phyloP scores from a whole-genome alignment of 2,888 invertebrate species.

The Sphaeridia pumilis region DNA sequence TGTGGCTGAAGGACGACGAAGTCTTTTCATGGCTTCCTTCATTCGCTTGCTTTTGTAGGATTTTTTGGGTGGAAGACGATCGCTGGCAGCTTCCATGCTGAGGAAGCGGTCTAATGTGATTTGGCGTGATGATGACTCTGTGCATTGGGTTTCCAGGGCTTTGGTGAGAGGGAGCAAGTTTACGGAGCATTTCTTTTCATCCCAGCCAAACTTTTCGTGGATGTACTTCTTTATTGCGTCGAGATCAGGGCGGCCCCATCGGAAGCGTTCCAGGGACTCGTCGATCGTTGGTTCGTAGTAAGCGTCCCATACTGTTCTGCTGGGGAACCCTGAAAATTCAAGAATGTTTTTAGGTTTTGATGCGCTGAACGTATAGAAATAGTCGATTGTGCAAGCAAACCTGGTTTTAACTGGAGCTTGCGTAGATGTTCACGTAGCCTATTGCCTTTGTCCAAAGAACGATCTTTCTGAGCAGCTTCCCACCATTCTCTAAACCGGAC shows the following conservation, averaged over 20 bases:
- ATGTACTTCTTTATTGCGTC: slow-evolving; percentile 66
- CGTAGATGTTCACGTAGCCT: slow-evolving; percentile 64
- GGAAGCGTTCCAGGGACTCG: slow-evolving; percentile 66
- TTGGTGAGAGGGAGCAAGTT: slow-evolving; percentile 74
- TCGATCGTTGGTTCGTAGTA: slow-evolving; percentile 81
- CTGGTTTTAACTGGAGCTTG: slow-evolving; percentile 60
- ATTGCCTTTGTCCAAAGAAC: slow-evolving; percentile 47
- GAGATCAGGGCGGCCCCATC: slow-evolving; percentile 78
- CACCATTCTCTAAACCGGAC: slow-evolving; percentile 69
- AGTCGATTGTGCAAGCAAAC: too few species aligned
- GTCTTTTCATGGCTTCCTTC: slow-evolving; percentile 30
- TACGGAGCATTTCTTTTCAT: slow-evolving; percentile 68
- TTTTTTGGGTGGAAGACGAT: slow-evolving; percentile 13
- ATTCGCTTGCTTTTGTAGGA: slow-evolving; percentile 31
- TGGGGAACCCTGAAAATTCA: slow-evolving; percentile 53
- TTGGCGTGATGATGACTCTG: slow-evolving; percentile 25
- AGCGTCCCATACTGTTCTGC: slow-evolving; percentile 65
- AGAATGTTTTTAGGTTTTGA: too few species aligned
- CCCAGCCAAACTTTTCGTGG: slow-evolving; percentile 81
- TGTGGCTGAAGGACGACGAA: slow-evolving; percentile 15
- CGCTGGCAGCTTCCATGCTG: slow-evolving; percentile 13
- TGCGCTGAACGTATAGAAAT: too few species aligned
- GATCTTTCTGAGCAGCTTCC: slow-evolving; percentile 43
- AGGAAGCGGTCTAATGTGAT: slow-evolving; percentile 31
- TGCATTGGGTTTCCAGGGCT: slow-evolving; percentile 38